Percentiles rank a stretch among this genome's conserved stretches.
Evolutionary conservation across 1,140 invertebrate genomes (phyloP).

Genomic region (roundworm (Caenorhabditis elegans)): DNA sequence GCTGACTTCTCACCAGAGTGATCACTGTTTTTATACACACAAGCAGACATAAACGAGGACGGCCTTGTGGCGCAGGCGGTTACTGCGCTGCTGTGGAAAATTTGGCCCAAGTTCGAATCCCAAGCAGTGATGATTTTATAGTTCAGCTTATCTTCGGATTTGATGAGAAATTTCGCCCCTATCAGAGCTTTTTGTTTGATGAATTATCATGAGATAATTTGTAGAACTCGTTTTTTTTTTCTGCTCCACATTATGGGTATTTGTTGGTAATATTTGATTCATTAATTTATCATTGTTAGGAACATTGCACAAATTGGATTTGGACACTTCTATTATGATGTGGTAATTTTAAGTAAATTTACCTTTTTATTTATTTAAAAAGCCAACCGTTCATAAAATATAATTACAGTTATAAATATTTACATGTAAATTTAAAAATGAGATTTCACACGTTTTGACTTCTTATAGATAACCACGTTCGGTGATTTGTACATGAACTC

Average conservation of each 20-base stretch:
- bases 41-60: background rate
- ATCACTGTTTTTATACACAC: background rate
- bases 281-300: background rate
- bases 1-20: too few species aligned
- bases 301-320: too few species aligned
- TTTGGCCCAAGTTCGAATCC: background rate
- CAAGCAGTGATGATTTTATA: constrained; percentile 26
- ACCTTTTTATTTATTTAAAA: too few species aligned
- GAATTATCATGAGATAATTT: too few species aligned
- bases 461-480: background rate
- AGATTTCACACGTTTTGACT: background rate
- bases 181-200: constrained; percentile 8
- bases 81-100: background rate
- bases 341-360: too few species aligned
- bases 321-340: too few species aligned
- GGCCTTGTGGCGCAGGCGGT: background rate
- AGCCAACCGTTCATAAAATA: too few species aligned
- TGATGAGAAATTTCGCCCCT: constrained; percentile 31
- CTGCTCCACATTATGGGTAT: constrained; percentile 5
- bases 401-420: too few species aligned
- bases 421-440: too few species aligned
- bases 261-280: background rate
- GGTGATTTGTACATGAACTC: background rate
- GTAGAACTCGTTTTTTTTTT: background rate
- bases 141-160: constrained; percentile 20